These are phyloP conservation scores for Mus caroli DNA, from an alignment of 2,797 vertebrate species.

Conservation along the genomic window DNA sequence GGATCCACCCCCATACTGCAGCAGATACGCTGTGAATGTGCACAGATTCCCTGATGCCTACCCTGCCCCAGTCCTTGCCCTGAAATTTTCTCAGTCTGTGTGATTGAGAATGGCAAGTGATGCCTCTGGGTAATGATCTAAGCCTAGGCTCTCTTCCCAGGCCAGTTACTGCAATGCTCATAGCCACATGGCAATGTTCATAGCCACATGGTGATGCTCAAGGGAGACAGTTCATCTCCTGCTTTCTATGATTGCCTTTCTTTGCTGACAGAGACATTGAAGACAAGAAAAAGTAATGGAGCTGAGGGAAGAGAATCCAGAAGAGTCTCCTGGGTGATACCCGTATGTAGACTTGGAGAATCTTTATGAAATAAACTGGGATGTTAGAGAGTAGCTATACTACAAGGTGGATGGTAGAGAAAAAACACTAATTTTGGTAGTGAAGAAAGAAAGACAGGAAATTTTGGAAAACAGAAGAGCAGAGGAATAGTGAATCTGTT, in stretches of 20 bases:
- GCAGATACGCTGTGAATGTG: not conserved
- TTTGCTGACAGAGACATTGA: not conserved
- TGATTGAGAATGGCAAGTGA: no score
- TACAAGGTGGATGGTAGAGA: not conserved
- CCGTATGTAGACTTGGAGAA: not conserved
- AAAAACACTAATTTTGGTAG: not conserved
- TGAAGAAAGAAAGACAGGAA: not conserved
- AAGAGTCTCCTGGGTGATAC: not conserved
- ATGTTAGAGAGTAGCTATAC: not conserved
- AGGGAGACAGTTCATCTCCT: not conserved
- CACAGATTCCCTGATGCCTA: not conserved
- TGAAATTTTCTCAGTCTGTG: not conserved
- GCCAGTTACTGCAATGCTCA: not conserved
- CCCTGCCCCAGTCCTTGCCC: not conserved
- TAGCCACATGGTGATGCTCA: not conserved
- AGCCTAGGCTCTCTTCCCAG: not conserved
- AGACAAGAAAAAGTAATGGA: not conserved
- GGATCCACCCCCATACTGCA: not conserved
- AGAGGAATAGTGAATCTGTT: not conserved
- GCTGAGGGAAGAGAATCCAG: not conserved
- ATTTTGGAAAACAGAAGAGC: not conserved
- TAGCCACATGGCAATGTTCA: not conserved
- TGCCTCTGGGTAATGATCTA: rapidly evolving
- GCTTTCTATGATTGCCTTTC: not conserved
- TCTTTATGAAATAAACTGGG: not conserved